Base-by-base conservation (phyloP, 2,113 vertebrate genomes). In the Hemicordylus capensis region DNA sequence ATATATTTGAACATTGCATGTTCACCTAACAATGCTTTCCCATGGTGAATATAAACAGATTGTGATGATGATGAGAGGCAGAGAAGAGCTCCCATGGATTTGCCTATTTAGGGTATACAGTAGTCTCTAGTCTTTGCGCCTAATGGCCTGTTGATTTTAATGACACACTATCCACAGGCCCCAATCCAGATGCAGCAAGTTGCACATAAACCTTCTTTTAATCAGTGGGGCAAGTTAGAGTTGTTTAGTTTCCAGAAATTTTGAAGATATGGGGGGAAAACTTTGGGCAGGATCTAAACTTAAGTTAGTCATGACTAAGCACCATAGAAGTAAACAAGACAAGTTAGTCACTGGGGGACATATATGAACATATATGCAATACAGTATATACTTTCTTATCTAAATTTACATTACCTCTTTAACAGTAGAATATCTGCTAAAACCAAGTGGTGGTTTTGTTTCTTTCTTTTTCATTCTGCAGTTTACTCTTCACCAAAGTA, bases 401-500 rank as follows among this genome's bases (percentile, higher is more conserved):
- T 51, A 51, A 51, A 12, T 51, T 8, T 6, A 51, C 48, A 51
- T 51, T 6, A 51, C n/a, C n/a, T n/a, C n/a, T n/a, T n/a, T n/a
- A n/a, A n/a, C n/a, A n/a, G n/a, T n/a, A n/a, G n/a, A n/a, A n/a
- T n/a, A n/a, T n/a, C n/a, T n/a, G n/a, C n/a, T n/a, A 51, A 46
- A 48, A 37, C 8, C 42, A 63, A 42, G 15, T 58, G 15, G 59
- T 88, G 61, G 24, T 4, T 67, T 51, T 24, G 15, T 80, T 84
- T 48, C 51, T 64, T 2, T 4, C 9, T 80, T 75, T 92, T 81
- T 91, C 54, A 82, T 89, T 59, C 86, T 76, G 5, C 93, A 99
- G 99, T 94, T 95, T 99, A 92, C 95, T 99, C 89, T 98, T 99
- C 94, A 99, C 98, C 61, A 99, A 99, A 95, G 97, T 97, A 80